phyloP scores from a whole-genome alignment of 2,797 vertebrate species.

The Notamacropus eugenii region DNA sequence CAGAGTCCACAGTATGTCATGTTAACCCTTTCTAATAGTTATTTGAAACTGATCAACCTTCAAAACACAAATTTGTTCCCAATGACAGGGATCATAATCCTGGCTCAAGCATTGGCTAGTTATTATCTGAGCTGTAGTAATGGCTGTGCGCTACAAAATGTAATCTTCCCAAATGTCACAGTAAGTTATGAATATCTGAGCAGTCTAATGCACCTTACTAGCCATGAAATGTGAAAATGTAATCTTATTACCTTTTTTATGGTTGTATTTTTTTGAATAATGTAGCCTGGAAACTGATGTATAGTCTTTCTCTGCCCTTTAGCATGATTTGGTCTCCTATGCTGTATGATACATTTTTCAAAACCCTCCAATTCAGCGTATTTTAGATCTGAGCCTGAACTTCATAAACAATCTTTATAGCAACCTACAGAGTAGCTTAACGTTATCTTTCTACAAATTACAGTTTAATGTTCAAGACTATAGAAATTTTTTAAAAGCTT shows the following conservation, averaged over 20 bases:
- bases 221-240: constrained; percentile 89
- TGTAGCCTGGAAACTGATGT: constrained; percentile 88
- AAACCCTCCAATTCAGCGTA: constrained; percentile 85
- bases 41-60: constrained; percentile 88
- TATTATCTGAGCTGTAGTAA: constrained; percentile 88
- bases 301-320: constrained; percentile 88
- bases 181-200: constrained; percentile 91
- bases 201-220: constrained; percentile 89
- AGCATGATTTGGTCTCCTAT: constrained; percentile 88
- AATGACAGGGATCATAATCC: constrained; percentile 87
- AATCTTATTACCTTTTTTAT: constrained; percentile 91
- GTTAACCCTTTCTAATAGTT: constrained; percentile 88
- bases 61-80: constrained; percentile 89
- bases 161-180: constrained; percentile 90
- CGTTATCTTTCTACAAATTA: constrained; percentile 77
- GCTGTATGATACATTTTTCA: constrained; percentile 86
- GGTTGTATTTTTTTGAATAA: constrained; percentile 90
- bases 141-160: constrained; percentile 87
- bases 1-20: constrained; percentile 75
- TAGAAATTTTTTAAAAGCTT: constrained; percentile 76
- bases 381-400: constrained; percentile 84
- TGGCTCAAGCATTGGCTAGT: constrained; percentile 82
- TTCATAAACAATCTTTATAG: constrained; percentile 90
- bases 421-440: constrained; percentile 85
- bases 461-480: constrained; percentile 80